These are phyloP conservation scores for Melanaphis sacchari DNA, from an alignment of 1,140 invertebrate species.

Conservation along the genomic window DNA sequence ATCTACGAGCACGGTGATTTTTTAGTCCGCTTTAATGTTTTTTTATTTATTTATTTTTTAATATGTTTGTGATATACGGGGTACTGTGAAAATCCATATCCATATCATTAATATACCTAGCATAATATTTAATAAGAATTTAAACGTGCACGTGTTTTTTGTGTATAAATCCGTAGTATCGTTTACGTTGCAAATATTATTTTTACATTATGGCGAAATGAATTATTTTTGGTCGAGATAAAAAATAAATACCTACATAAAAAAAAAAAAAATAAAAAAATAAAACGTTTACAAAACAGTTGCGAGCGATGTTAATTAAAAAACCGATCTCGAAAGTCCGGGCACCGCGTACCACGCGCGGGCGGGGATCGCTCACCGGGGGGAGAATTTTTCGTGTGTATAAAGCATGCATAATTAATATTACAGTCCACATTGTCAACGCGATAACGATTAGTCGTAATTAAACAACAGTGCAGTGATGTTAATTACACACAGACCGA, in stretches of 20 bases:
- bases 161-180: too few species aligned
- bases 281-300: not conserved
- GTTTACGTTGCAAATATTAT: too few species aligned
- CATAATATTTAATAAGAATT: too few species aligned
- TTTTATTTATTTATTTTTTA: too few species aligned
- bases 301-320: not conserved
- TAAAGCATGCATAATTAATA: not conserved
- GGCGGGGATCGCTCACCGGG: too few species aligned
- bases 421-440: slow-evolving; percentile 1
- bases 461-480: not conserved
- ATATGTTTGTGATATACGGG: not conserved
- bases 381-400: not conserved
- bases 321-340: not conserved
- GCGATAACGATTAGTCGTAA: not conserved
- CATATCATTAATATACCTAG: too few species aligned
- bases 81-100: not conserved
- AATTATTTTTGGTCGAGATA: too few species aligned
- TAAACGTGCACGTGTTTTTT: too few species aligned
- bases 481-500: not conserved
- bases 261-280: not conserved
- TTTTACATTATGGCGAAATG: not conserved
- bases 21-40: not conserved
- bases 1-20: not conserved
- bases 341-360: too few species aligned
- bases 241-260: too few species aligned